phyloP scores from a whole-genome alignment of 2,888 invertebrate genomes.

The Eupithecia inturbata region DNA sequence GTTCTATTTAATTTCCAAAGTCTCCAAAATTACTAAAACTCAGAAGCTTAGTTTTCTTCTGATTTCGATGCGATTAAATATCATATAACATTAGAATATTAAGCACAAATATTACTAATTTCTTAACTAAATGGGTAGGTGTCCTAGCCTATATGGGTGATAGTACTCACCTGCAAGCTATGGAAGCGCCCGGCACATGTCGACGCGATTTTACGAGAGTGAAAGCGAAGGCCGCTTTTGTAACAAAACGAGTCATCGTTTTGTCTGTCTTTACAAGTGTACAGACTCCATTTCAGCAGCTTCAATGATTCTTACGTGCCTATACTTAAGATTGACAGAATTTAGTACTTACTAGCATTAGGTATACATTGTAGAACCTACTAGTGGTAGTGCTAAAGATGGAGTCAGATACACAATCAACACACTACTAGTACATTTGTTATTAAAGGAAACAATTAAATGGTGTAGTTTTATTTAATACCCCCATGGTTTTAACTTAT shows the following conservation, averaged over 20 bases:
- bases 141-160: conserved; percentile 6
- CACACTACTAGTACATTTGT: background rate
- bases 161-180: conserved; percentile 24
- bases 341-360: background rate
- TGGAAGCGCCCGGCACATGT: conserved; percentile 46
- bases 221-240: conserved; percentile 70
- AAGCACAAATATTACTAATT: no score
- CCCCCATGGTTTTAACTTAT: background rate
- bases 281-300: conserved; percentile 45
- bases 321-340: background rate
- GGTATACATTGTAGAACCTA: background rate
- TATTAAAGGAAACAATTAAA: background rate
- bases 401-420: background rate
- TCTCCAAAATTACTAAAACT: no score
- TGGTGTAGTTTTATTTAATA: background rate
- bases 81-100: no score
- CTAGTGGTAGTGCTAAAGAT: background rate
- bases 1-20: no score
- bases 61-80: background rate
- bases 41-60: no score
- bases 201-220: conserved; percentile 54
- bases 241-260: conserved; percentile 58
- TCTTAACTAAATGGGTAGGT: no score
- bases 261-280: conserved; percentile 36
- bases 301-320: conserved; percentile 29